Evolutionary conservation across 2,888 invertebrate genomes (phyloP), one percentile per base, ranked within the genome.

Genomic region (Camponotus fellah): DNA sequence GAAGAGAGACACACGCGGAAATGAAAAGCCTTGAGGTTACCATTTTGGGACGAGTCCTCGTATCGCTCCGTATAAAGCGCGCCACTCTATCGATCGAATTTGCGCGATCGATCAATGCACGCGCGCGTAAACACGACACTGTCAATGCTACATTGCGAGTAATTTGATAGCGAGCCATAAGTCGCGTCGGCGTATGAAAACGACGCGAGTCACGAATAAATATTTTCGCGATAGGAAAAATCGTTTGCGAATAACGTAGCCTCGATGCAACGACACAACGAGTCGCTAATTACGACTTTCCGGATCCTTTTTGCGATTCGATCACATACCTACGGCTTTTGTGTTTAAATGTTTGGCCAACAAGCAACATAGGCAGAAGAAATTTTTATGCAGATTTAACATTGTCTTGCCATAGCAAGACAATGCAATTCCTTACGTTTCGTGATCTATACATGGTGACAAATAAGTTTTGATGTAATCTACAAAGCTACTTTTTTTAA

Each of bases 11-110:
- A 89, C 83, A 92, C 89, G 86, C 92, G 91, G 92, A 93, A 92
- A 91, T 92, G 82, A 71, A 85, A 87, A 90, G 86, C 92, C 92
- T 93, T 93, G 92, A 85, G 21, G 71, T 83, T 37, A 81, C 93
- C 92, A 91, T 92, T 92, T 92, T 79, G 75, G 91, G 91, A 87
- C 72, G 87, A 91, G 90, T 87, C 88, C 91, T 90, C 90, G 90
- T 87, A 84, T 76, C 88, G 85, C 79, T 80, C 91, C 91, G 91
- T 91, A 91, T 91, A 91, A 90, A 90, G 90, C 68, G 82, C 58
- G 60, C 64, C 64, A 58, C 65, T 65, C 26, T 6, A 84, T 40
- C 71, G 72, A 68, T 68, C 56, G 84, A 84, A 85, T 85, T 85
- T 74, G 83, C 86, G 74, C 84, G 85, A 77, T 84, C 75, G 53